These are phyloP conservation scores for Condylostylus longicornis DNA, from an alignment of 1,140 invertebrate species.

Conservation along the genomic window DNA sequence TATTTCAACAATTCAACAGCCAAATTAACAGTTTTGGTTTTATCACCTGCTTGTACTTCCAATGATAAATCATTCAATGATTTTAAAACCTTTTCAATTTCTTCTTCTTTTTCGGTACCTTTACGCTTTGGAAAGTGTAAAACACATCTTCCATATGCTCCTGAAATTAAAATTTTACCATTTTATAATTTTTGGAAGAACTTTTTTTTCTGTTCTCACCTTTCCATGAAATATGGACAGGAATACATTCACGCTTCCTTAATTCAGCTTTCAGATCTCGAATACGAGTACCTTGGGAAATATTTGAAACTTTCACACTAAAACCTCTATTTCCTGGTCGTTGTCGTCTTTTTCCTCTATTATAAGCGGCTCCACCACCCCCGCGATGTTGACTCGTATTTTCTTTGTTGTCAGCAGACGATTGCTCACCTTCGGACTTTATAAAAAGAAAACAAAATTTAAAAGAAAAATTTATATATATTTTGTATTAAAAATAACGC, in stretches of 20 bases:
- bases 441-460: conserved; percentile 4
- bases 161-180: conserved; percentile 9
- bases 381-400: conserved; percentile 14
- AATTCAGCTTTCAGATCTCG: conserved; percentile 44
- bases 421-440: conserved; percentile 30
- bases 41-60: conserved; percentile 21
- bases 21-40: conserved; percentile 26
- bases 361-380: conserved; percentile 18
- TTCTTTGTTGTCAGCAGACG: conserved; percentile 25
- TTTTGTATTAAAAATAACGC: neutral
- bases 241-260: conserved; percentile 40
- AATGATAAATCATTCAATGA: conserved; percentile 37
- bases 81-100: conserved; percentile 39
- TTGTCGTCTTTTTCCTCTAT: conserved; percentile 11
- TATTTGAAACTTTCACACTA: conserved; percentile 41
- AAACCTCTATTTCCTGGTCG: conserved; percentile 34
- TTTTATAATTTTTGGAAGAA: neutral
- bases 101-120: conserved; percentile 28
- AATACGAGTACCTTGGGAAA: conserved; percentile 39
- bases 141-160: conserved; percentile 41
- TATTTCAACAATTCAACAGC: conserved; percentile 25
- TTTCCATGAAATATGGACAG: conserved; percentile 43
- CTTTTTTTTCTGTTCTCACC: conserved; percentile 10
- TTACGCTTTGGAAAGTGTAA: conserved; percentile 43
- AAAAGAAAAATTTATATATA: too few relatives aligned